Evolutionary conservation across 2,113 vertebrate species (phyloP).

Genomic region (Chunga burmeisteri): DNA sequence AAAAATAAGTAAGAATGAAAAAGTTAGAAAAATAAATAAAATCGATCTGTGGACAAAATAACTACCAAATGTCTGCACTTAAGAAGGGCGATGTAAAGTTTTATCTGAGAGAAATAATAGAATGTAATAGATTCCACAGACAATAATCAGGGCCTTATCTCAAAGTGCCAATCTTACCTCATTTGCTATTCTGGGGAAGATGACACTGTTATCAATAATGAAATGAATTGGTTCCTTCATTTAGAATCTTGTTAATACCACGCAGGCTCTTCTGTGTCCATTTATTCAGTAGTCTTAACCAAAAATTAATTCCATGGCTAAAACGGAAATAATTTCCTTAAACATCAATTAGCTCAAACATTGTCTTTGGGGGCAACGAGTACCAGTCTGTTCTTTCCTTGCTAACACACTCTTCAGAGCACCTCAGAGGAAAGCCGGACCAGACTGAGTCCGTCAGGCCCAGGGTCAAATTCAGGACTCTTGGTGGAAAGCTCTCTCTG

Average conservation of each 20-base stretch:
- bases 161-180: conserved; percentile 35
- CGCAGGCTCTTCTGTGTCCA: not conserved
- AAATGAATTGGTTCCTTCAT: not conserved
- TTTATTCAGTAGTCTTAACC: not conserved
- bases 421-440: not conserved
- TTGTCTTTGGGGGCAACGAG: not conserved
- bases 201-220: conserved; percentile 52
- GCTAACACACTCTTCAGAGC: not conserved
- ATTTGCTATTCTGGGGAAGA: conserved; percentile 52
- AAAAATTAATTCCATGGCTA: not conserved
- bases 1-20: not conserved
- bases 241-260: not conserved
- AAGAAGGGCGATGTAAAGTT: conserved; percentile 2
- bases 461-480: not conserved
- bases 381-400: not conserved
- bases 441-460: not conserved
- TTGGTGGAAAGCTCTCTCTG: not conserved
- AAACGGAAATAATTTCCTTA: not conserved
- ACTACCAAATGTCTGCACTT: not conserved
- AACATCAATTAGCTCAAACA: not conserved
- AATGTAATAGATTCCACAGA: conserved; percentile 5
- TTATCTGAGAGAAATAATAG: conserved; percentile 10
- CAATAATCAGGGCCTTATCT: conserved; percentile 14
- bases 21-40: not conserved
- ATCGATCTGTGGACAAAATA: not conserved